Conservation (phyloP, 1,140 invertebrate genomes). For the Delia radicum region DNA sequence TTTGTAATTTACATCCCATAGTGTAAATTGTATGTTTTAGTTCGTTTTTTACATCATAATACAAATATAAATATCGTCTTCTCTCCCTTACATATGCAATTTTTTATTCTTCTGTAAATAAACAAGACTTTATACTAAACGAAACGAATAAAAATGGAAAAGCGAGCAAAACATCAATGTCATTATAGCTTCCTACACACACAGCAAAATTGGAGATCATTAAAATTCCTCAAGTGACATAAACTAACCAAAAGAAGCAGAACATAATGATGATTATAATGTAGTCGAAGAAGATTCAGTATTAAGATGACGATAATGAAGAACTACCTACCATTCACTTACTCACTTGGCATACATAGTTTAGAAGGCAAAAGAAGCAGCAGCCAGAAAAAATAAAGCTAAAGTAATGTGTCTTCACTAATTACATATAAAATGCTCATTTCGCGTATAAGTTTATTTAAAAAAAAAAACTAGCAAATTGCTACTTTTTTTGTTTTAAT, state of each 20-base stretch:
- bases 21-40: not conserved
- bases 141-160: not conserved
- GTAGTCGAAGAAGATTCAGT: not conserved
- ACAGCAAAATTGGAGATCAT: slow-evolving; percentile 17
- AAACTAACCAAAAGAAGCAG: slow-evolving; percentile 11
- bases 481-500: not conserved
- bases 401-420: slow-evolving; percentile 12
- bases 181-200: slow-evolving; percentile 21
- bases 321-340: not conserved
- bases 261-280: slow-evolving; percentile 2
- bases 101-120: not conserved
- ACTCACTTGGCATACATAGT: not conserved
- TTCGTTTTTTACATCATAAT: slow-evolving; percentile 14
- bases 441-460: slow-evolving; percentile 10
- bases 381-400: not conserved
- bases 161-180: slow-evolving; percentile 9
- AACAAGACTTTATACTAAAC: slow-evolving; percentile 3
- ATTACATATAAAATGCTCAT: slow-evolving; percentile 22
- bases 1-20: not conserved
- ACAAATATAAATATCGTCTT: not conserved
- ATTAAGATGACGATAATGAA: not conserved
- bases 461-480: not conserved
- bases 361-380: not conserved
- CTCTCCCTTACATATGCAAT: not conserved
- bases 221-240: slow-evolving; percentile 23